Percentiles rank a stretch among this genome's conserved stretches.
These are phyloP conservation scores for Prunella himalayana DNA, from an alignment of 2,113 vertebrate genomes.

Conservation along the genomic window DNA sequence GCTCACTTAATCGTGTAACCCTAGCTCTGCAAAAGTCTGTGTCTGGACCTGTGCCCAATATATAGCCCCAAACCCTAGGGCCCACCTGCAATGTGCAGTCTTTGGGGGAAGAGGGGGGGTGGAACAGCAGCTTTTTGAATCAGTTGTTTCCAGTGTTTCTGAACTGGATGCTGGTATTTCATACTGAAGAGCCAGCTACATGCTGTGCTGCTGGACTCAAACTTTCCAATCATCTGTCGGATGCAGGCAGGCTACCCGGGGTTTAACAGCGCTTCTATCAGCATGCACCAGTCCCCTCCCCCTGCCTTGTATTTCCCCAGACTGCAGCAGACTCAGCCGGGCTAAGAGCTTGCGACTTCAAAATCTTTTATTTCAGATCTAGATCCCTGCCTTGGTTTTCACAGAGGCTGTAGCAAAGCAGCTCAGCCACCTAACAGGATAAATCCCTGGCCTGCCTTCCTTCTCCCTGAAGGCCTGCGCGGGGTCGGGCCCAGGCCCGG, in stretches of 20 bases:
- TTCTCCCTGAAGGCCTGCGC: not conserved
- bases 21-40: not conserved
- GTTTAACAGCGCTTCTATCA: not conserved
- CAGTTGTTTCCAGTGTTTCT: not conserved
- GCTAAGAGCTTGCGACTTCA: not conserved
- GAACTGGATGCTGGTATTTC: not conserved
- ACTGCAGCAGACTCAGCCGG: not conserved
- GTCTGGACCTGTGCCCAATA: not conserved
- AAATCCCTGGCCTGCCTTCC: not conserved
- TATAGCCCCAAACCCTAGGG: not conserved
- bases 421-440: too few species aligned
- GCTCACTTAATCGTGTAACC: not conserved
- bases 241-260: not conserved
- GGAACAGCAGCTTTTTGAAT: fast-evolving
- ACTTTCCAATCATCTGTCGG: not conserved
- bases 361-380: fast-evolving
- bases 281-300: not conserved
- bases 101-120: fast-evolving
- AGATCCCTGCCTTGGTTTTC: not conserved
- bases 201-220: not conserved
- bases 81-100: not conserved
- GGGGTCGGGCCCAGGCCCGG: not conserved
- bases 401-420: not conserved
- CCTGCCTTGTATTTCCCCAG: not conserved
- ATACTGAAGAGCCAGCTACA: not conserved